Evolutionary conservation across 2,113 vertebrate species (phyloP).

Genomic region (Semicossyphus pulcher): DNA sequence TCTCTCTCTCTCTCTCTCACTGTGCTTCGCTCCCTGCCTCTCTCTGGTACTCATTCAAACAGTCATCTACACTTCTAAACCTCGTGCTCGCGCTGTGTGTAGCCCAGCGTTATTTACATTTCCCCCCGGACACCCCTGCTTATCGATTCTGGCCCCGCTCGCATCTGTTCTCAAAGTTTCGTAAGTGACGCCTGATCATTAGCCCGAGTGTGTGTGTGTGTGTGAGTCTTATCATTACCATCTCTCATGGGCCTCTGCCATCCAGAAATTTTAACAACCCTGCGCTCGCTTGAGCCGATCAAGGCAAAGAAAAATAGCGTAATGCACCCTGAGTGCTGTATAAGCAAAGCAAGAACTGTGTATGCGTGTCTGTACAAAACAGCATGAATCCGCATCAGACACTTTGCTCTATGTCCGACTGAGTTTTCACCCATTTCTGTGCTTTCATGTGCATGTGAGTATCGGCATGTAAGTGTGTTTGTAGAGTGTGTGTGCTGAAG

Average conservation of each 20-base stretch:
- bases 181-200: conserved; percentile 45
- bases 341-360: not conserved
- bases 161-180: conserved; percentile 45
- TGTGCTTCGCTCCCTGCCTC: conserved; percentile 9
- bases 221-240: conserved; percentile 50
- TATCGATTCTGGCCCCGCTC: conserved; percentile 55
- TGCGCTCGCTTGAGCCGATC: conserved; percentile 46
- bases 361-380: not conserved
- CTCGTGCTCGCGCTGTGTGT: conserved; percentile 14
- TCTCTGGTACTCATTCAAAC: conserved; percentile 46
- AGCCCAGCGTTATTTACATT: conserved; percentile 52
- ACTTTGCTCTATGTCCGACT: not conserved
- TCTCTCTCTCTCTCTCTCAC: not conserved
- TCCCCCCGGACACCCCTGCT: conserved; percentile 38
- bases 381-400: not conserved
- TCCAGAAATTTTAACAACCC: conserved; percentile 65
- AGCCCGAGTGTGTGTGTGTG: conserved; percentile 18
- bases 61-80: conserved; percentile 51
- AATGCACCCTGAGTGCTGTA: conserved; percentile 17
- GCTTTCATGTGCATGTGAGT: not conserved
- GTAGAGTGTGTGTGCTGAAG: not conserved
- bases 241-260: conserved; percentile 55
- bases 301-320: conserved; percentile 19
- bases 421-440: not conserved
- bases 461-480: not conserved